Evolutionary conservation across 2,888 invertebrate species (phyloP), one percentile per base, ranked within the genome.

Genomic region (Drosophila nr. perissopoda): DNA sequence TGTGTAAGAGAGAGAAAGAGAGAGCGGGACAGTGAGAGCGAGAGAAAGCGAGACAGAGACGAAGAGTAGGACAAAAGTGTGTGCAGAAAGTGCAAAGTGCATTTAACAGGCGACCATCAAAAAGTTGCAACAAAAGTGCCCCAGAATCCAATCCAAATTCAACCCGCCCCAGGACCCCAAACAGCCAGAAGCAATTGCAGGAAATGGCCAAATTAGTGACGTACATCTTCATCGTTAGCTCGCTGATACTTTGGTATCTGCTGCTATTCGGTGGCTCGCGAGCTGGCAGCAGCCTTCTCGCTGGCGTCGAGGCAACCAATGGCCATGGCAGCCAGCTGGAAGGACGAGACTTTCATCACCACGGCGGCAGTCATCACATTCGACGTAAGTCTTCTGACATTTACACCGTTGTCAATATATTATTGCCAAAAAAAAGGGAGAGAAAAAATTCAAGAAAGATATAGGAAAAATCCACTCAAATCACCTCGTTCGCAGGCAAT

Each of bases 171-270:
- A 54, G 34, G 34, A 54, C 34, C 16, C 10, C 6, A 36, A 8
- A 11, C 25, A 54, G 16, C 21, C 33, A 53, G 10, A 31, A 52
- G 38, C 21, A 63, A 34, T 27, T 38, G 31, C 49, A 57, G 80
- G 78, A 87, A 82, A 91, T 91, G 91, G 91, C 92, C 74, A 91
- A 90, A 88, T 78, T 91, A 83, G 83, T 91, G 84, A 91, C 90
- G 71, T 90, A 83, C 70, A 83, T 91, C 63, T 92, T 92, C 73
- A 74, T 91, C 67, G 80, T 81, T 62, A 82, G 87, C 67, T 89
- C 91, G 38, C 63, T 90, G 72, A 77, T 91, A 70, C 82, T 91
- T 59, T 91, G 91, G 91, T 91, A 91, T 76, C 83, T 91, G 71
- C 80, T 91, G 73, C 85, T 92, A 57, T 91, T 89, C 36, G 86